Evolutionary conservation across 2,797 vertebrate genomes (phyloP).

Genomic region (Cynopterus sphinx): DNA sequence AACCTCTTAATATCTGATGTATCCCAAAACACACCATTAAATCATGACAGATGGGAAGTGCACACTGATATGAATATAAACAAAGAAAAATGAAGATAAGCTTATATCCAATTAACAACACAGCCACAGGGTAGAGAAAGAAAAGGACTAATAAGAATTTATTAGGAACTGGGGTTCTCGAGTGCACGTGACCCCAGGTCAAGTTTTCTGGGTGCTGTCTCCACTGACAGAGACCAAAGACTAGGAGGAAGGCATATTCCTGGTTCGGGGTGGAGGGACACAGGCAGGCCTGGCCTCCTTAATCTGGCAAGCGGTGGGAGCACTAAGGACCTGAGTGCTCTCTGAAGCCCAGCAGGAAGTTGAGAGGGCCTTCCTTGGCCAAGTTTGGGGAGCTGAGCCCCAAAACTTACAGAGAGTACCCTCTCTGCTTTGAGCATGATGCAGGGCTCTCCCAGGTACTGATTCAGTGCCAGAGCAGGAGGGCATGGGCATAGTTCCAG

Average conservation of each 20-base stretch:
- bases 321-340: too few species aligned
- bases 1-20: not conserved
- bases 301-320: not conserved
- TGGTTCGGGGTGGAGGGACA: not conserved
- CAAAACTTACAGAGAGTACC: not conserved
- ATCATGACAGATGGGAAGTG: not conserved
- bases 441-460: not conserved
- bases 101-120: not conserved
- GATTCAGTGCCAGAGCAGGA: not conserved
- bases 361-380: not conserved
- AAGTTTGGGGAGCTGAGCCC: not conserved
- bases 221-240: not conserved
- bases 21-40: not conserved
- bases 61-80: not conserved
- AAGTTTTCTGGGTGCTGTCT: too few species aligned
- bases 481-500: not conserved
- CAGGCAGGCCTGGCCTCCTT: not conserved
- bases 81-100: not conserved
- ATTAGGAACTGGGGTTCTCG: not conserved
- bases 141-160: not conserved
- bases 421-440: not conserved
- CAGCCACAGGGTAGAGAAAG: not conserved
- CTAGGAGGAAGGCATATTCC: fast-evolving
- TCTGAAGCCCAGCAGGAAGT: not conserved
- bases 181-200: not conserved